phyloP scores from a whole-genome alignment of 2,888 invertebrate genomes.

The Yponomeuta evonymella region DNA sequence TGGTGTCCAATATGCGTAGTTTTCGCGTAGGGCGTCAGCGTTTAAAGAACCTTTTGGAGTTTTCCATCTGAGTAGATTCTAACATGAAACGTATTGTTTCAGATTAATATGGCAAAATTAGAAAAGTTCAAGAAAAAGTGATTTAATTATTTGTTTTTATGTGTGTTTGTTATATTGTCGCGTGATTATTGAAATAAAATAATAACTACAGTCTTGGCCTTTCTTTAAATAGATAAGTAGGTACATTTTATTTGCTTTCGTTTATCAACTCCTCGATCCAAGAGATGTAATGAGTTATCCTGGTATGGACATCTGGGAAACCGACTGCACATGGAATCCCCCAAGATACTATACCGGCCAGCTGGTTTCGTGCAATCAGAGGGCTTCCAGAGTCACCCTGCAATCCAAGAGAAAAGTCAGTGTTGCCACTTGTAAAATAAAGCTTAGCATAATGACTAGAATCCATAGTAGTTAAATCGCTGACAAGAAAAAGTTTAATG shows the following conservation, averaged over 20 bases:
- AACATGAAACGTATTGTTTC: background rate
- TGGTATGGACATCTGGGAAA: conserved; percentile 67
- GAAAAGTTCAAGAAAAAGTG: background rate
- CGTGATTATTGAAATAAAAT: background rate
- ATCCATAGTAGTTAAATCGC: background rate
- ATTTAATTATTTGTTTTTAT: too few species aligned
- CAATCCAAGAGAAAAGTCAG: conserved; percentile 22
- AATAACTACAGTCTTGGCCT: background rate
- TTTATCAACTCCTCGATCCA: conserved; percentile 42
- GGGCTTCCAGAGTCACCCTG: conserved; percentile 72
- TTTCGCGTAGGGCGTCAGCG: too few species aligned
- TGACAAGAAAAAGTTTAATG: background rate
- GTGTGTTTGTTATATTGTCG: background rate
- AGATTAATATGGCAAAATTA: background rate
- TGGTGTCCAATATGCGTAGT: background rate
- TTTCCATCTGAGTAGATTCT: background rate
- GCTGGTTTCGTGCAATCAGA: conserved; percentile 40
- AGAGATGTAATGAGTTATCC: conserved; percentile 44
- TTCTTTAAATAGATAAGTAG: too few species aligned
- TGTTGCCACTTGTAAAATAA: background rate
- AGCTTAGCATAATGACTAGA: too few species aligned
- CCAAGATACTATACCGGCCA: conserved; percentile 66
- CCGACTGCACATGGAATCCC: conserved; percentile 67
- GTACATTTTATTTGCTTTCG: background rate
- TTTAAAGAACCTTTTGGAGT: background rate